phyloP scores from a whole-genome alignment of 2,888 invertebrate species.

The Parthenolecanium corni region DNA sequence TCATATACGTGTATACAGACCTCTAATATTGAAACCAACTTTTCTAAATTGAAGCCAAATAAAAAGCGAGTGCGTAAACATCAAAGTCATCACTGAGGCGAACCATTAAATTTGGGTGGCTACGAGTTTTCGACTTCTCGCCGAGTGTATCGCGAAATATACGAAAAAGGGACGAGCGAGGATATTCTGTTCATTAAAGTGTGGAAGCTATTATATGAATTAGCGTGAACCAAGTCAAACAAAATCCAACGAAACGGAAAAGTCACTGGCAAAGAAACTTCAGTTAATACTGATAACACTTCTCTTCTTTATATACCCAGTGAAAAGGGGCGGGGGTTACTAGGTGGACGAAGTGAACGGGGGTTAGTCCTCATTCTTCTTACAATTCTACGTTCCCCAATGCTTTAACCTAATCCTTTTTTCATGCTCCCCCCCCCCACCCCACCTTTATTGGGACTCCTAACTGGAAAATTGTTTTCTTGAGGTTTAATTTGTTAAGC shows the following conservation, averaged over 20 bases:
- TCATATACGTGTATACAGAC: too few relatives aligned
- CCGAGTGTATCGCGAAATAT: background rate
- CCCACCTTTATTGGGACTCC: background rate
- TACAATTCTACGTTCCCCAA: constrained; percentile 11
- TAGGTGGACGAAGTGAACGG: too few relatives aligned
- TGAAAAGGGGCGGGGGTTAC: too few relatives aligned
- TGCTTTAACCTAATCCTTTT: constrained; percentile 16
- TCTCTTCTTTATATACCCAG: constrained; percentile 2
- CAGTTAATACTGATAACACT: constrained; percentile 26
- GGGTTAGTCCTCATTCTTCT: constrained; percentile 8
- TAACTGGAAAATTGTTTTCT: constrained; percentile 22
- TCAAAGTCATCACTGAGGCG: background rate
- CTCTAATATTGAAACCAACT: too few relatives aligned
- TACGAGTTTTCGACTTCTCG: background rate
- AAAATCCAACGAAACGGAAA: constrained; percentile 25
- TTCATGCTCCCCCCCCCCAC: background rate
- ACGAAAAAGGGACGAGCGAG: background rate
- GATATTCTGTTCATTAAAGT: constrained; percentile 27
- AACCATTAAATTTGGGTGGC: constrained; percentile 10
- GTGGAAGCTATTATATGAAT: constrained; percentile 25
- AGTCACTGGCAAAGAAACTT: constrained; percentile 20
- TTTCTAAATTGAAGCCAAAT: too few relatives aligned
- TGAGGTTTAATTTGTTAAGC: constrained; percentile 25
- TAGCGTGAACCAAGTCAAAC: constrained; percentile 25
- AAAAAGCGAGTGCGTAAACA: too few relatives aligned